These are phyloP conservation scores for Pecten maximus DNA, from an alignment of 2,888 invertebrate species.

Conservation along the genomic window DNA sequence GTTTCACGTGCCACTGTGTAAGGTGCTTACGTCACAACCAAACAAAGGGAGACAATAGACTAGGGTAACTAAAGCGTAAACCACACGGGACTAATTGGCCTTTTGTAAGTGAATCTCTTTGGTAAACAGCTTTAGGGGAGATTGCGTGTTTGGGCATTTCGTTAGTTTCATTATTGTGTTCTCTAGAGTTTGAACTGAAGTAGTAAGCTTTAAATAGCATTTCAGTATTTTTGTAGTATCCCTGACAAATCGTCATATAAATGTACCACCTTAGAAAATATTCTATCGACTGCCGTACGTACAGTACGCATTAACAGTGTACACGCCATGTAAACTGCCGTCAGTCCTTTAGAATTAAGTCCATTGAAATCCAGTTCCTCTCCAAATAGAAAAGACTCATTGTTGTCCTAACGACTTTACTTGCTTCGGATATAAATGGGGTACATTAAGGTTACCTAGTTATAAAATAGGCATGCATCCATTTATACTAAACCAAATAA, in stretches of 20 bases:
- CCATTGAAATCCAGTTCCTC: background rate
- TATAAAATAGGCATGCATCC: background rate
- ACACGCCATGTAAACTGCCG: background rate
- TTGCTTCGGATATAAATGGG: background rate
- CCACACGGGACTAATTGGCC: conserved; percentile 3
- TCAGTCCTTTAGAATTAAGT: background rate
- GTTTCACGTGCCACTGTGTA: background rate
- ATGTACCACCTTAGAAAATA: too few relatives aligned
- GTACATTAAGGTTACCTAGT: background rate
- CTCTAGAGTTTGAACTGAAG: too few relatives aligned
- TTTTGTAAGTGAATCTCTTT: background rate
- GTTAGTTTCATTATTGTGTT: too few relatives aligned
- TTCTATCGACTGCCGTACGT: too few relatives aligned
- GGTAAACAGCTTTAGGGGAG: background rate
- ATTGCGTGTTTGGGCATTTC: too few relatives aligned
- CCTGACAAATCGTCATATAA: too few relatives aligned
- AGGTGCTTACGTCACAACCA: background rate
- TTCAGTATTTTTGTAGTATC: too few relatives aligned
- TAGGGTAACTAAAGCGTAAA: background rate
- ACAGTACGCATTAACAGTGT: background rate
- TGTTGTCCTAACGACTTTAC: conserved; percentile 26
- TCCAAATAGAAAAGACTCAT: background rate
- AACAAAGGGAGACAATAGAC: conserved; percentile 9
- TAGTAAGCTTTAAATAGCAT: too few relatives aligned
- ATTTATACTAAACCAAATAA: too few relatives aligned